Evolutionary conservation across 2,797 vertebrate genomes (phyloP), one percentile per base, ranked within the genome.

Genomic region (Aplochiton taeniatus): DNA sequence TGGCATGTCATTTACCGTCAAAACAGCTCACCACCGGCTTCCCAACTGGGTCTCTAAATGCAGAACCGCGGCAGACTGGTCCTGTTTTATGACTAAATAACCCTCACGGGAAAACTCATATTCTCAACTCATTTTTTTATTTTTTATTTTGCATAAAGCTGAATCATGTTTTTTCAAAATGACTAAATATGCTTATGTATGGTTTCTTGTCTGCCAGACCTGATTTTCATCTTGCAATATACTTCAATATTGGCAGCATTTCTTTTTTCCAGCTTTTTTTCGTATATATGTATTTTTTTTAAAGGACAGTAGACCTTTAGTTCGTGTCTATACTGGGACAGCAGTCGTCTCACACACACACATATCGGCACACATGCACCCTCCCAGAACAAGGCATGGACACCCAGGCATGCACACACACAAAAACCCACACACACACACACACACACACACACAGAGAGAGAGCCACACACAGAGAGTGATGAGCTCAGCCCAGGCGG

Each of bases 91-190:
- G 77, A 78, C 79, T 73, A 56, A 57, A 74, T 70, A 75, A 77
- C 80, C 67, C 74, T 69, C 76, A 73, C 78, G 75, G 72, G 74
- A 55, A 69, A 82, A 77, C 75, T 55, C 75, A 79, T 68, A 72
- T 64, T 61, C 83, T 90, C 84, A 12, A 80, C 83, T 67, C 71
- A 66, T 47, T 75, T 76, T 85, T 51, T 72, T 67, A 64, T 67
- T 72, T 64, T 65, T 85, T 84, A 73, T 76, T 82, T 78, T 80
- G 78, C 75, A 72, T 77, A 68, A 54, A 78, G 81, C 83, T 80
- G 77, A 88, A 74, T 70, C 70, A 67, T 91, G 89, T 91, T 91
- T 92, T 90, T 75, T 87, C 79, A 90, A 85, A 79, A 85, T 89
- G 88, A 82, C 31, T 74, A 82, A 87, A 88, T 87, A 81, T 87